Evolutionary conservation across 2,113 vertebrate species (phyloP), one percentile per base, ranked within the genome.

Genomic region (Alectura lathami): DNA sequence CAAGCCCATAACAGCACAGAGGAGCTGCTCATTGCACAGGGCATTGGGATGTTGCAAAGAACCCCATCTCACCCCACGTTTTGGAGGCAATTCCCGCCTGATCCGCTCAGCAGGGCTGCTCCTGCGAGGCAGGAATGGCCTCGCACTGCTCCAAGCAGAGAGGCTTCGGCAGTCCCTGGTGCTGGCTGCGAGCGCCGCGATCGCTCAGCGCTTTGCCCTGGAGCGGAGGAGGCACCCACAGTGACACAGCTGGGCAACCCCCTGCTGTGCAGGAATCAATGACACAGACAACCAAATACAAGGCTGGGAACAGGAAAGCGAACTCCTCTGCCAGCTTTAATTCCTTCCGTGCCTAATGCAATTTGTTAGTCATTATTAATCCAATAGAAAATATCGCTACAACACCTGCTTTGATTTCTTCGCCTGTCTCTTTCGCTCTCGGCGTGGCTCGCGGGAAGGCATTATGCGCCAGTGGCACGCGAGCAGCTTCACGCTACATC

Each of bases 291-390:
- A 24, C 42, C 7, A 21, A 73, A 67, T 4, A 63, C 1, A 2
- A 17, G 53, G 70, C 66, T 57, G 57, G 42, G 69, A 60, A 83
- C 87, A 83, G 8, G 53, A 64, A 82, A 84, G 60, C 0, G 6
- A 66, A 76, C 62, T 62, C 78, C 84, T 14, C 50, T 13, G 76
- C 83, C 83, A 86, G 84, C 91, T 75, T 78, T 64, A 95, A 94
- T 96, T 96, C 95, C 82, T 95, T 67, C 89, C 56, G 67, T 81
- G 87, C 83, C 81, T 95, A 91, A 93, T 90, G 77, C 63, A 93
- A 97, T 94, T 96, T 95, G 84, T 82, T 88, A 48, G 82, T 74
- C 23, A 4, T 95, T 96, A 97, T 96, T 94, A 93, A 97, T 93
- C 92, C 89, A 88, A 91, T 67, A 78, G 76, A 47, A 78, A 75